Conservation (phyloP, 2,888 invertebrate species). For the Ganaspis brasiliensis region DNA sequence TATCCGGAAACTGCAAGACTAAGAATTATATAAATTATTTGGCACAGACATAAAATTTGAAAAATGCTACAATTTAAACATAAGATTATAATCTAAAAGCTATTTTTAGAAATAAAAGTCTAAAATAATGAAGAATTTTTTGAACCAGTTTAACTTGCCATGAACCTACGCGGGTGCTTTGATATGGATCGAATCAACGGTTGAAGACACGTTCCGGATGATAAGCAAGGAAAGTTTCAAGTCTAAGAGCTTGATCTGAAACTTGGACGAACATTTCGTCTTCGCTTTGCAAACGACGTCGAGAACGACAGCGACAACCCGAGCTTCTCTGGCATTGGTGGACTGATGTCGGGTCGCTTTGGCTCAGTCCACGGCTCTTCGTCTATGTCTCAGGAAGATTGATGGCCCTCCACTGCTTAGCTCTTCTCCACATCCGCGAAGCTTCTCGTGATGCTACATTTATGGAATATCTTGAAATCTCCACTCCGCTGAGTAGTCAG, state of each 20-base stretch:
- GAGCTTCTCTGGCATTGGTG: slow-evolving; percentile 37
- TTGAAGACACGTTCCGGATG: slow-evolving; percentile 8
- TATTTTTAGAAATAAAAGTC: too few relatives aligned
- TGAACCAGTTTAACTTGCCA: neutral
- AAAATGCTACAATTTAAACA: too few relatives aligned
- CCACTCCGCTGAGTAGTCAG: slow-evolving; percentile 60
- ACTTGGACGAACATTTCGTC: slow-evolving; percentile 47
- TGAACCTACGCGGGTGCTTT: neutral
- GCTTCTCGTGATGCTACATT: slow-evolving; percentile 68
- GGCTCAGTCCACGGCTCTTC: slow-evolving; percentile 75
- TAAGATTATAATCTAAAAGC: too few relatives aligned
- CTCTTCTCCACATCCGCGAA: slow-evolving; percentile 43
- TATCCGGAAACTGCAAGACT: too few relatives aligned
- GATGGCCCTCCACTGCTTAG: slow-evolving; percentile 71
- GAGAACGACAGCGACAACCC: slow-evolving; percentile 56
- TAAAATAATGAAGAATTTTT: neutral
- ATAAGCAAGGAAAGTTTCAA: slow-evolving; percentile 52
- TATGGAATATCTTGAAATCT: slow-evolving; percentile 79
- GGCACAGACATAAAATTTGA: too few relatives aligned
- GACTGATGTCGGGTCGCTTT: slow-evolving; percentile 77
- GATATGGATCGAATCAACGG: neutral
- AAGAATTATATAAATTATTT: too few relatives aligned
- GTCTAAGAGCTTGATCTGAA: slow-evolving; percentile 53
- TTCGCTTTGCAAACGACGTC: slow-evolving; percentile 48
- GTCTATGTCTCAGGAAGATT: slow-evolving; percentile 78